Conservation (phyloP, 2,797 vertebrate species). For the Atherinosoma microstoma region DNA sequence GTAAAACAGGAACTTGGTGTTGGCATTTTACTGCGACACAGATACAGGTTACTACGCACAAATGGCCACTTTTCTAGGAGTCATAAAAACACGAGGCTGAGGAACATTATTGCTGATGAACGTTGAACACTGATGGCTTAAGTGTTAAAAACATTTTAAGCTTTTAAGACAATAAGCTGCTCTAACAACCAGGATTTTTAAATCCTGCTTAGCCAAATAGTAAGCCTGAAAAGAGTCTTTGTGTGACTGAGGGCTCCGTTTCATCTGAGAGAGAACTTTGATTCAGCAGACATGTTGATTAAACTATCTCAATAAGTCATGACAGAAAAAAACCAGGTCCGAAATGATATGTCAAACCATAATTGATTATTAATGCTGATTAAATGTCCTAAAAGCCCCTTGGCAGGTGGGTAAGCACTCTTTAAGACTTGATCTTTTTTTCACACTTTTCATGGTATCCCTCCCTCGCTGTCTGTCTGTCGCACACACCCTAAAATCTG, state of each 20-base stretch:
- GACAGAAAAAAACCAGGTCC: neutral
- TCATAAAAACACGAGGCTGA: conserved; percentile 32
- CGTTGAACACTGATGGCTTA: conserved; percentile 27
- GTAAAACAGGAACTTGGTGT: conserved; percentile 61
- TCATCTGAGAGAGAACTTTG: conserved; percentile 9
- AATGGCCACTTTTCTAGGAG: conserved; percentile 45
- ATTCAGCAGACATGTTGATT: conserved; percentile 9
- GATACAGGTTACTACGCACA: conserved; percentile 18
- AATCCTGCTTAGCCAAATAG: conserved; percentile 28
- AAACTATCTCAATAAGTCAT: neutral
- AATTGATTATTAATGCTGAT: neutral
- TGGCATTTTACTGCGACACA: conserved; percentile 42
- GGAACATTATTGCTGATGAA: conserved; percentile 39
- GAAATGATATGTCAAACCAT: neutral
- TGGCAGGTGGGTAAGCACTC: neutral
- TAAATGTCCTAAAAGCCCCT: neutral
- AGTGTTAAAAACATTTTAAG: conserved; percentile 37
- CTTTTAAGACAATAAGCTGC: conserved; percentile 52
- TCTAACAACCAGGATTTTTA: conserved; percentile 39
- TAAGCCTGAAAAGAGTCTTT: conserved; percentile 50
- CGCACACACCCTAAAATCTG: conserved; percentile 39
- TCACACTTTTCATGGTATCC: neutral
- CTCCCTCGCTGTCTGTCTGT: neutral
- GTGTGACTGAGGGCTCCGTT: conserved; percentile 20
- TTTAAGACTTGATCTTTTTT: neutral